Conservation (phyloP, 2,888 invertebrate species). For the Thereva nobilitata region DNA sequence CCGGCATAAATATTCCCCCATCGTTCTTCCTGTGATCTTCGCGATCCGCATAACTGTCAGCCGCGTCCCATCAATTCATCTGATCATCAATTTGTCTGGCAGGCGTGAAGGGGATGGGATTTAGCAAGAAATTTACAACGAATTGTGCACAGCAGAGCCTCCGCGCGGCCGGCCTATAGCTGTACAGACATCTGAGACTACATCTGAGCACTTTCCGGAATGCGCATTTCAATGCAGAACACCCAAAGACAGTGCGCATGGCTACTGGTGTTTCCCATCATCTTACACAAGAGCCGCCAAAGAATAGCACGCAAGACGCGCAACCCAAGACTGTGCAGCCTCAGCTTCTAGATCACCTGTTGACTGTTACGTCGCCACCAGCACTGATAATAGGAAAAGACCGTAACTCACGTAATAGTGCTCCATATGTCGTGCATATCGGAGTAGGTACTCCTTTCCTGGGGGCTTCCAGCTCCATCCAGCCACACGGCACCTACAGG, state of each 20-base stretch:
- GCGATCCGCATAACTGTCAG: background rate
- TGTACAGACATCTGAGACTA: background rate
- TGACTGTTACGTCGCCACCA: constrained; percentile 12
- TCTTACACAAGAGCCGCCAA: constrained; percentile 14
- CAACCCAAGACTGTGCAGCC: constrained; percentile 23
- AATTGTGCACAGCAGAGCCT: no score
- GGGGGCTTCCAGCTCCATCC: background rate
- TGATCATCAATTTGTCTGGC: constrained; percentile 10
- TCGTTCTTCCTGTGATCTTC: background rate
- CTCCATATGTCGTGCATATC: constrained; percentile 25
- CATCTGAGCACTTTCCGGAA: constrained; percentile 20
- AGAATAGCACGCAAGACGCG: constrained; percentile 16
- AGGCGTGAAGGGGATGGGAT: background rate
- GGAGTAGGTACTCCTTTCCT: constrained; percentile 24
- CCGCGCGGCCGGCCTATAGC: no score
- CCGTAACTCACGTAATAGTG: constrained; percentile 31
- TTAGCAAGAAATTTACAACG: background rate
- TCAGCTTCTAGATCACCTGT: constrained; percentile 31
- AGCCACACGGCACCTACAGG: background rate
- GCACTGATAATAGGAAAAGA: constrained; percentile 29
- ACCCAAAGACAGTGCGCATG: constrained; percentile 4
- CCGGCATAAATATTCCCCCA: constrained; percentile 4
- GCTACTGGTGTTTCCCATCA: constrained; percentile 7
- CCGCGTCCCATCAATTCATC: background rate
- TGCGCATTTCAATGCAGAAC: constrained; percentile 17